These are phyloP conservation scores for Hycleus cichorii DNA, from an alignment of 1,140 invertebrate genomes.

Conservation along the genomic window DNA sequence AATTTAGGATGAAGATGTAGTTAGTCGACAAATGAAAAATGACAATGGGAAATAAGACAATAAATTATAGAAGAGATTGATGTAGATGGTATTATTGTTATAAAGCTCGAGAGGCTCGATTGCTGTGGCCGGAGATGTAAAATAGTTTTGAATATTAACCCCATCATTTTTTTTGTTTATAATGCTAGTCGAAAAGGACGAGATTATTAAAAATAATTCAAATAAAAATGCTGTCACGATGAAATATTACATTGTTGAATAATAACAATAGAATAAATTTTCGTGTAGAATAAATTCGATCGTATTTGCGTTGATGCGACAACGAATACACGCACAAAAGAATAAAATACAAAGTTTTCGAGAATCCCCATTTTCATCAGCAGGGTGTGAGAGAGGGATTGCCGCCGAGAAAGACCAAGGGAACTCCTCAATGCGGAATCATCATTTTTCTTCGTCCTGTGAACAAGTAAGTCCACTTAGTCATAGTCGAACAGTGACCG, in stretches of 20 bases:
- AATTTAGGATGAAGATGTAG: conserved; percentile 32
- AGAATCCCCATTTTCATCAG: conserved; percentile 25
- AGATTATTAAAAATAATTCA: too few species aligned
- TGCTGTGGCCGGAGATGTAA: too few species aligned
- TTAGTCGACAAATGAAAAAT: conserved; percentile 29
- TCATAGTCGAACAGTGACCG: conserved; percentile 40
- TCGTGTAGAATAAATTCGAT: neutral
- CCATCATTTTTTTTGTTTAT: too few species aligned
- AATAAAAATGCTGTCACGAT: too few species aligned
- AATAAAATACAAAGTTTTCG: conserved; percentile 28
- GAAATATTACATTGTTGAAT: too few species aligned
- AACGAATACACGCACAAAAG: conserved; percentile 20
- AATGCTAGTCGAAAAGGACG: too few species aligned
- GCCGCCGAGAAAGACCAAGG: conserved; percentile 27
- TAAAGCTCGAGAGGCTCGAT: too few species aligned
- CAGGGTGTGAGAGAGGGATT: conserved; percentile 29
- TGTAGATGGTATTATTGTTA: conserved; percentile 21
- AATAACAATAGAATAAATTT: too few species aligned
- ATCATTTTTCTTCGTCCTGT: conserved; percentile 44
- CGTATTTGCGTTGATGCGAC: neutral
- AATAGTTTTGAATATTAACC: too few species aligned
- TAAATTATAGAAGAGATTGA: conserved; percentile 34
- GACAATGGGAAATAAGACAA: conserved; percentile 35
- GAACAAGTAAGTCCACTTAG: conserved; percentile 47
- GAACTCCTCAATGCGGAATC: conserved; percentile 40